Evolutionary conservation across 2,113 vertebrate genomes (phyloP).

Genomic region (Gasterosteus nipponicus): DNA sequence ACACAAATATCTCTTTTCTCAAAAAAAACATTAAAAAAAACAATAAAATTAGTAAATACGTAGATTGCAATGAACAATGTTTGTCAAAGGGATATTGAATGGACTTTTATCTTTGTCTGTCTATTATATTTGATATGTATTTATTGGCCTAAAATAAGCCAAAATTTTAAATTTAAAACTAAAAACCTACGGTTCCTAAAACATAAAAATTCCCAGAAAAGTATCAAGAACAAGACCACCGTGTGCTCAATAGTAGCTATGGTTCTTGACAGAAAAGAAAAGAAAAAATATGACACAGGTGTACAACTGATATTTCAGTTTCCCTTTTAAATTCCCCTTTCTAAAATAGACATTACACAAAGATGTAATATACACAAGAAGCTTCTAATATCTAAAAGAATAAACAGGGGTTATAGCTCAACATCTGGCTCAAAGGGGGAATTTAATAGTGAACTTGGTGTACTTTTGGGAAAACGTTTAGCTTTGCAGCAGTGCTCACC

Average conservation of each 20-base stretch:
- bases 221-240: neutral
- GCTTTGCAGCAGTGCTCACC: too few relatives aligned
- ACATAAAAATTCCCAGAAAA: neutral
- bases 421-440: neutral
- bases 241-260: neutral
- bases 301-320: neutral
- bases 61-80: neutral
- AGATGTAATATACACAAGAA: neutral
- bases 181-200: too few relatives aligned
- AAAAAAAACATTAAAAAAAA: neutral
- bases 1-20: neutral
- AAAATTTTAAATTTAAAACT: too few relatives aligned
- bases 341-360: neutral
- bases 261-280: neutral
- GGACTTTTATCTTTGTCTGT: neutral
- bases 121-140: too few relatives aligned
- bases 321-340: neutral
- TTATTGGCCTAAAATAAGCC: neutral
- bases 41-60: neutral
- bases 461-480: neutral
- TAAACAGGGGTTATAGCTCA: conserved; percentile 1
- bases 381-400: neutral
- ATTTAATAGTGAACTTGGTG: neutral
- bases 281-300: neutral
- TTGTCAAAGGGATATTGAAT: too few relatives aligned